Percentiles rank a stretch among this genome's conserved stretches.
Evolutionary conservation across 2,113 vertebrate species (phyloP).

Genomic region (Okapia johnstoni): DNA sequence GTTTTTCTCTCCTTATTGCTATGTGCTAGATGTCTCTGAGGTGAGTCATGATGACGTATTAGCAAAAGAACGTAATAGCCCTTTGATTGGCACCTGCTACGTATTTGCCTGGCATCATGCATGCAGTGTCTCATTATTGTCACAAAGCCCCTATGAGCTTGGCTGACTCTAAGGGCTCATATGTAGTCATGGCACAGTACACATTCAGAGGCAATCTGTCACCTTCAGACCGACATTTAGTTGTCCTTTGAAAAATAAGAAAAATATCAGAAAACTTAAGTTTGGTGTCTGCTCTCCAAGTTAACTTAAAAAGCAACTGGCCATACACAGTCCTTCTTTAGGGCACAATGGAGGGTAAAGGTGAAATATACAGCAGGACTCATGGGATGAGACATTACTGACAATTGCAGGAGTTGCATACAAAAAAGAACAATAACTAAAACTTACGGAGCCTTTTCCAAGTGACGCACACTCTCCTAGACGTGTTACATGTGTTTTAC

Average conservation of each 20-base stretch:
- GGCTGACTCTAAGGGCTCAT: background rate
- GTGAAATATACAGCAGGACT: background rate
- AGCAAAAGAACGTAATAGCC: background rate
- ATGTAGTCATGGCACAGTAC: background rate
- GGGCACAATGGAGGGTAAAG: background rate
- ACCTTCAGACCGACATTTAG: background rate
- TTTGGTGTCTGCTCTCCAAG: background rate
- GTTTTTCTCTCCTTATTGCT: background rate
- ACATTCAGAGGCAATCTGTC: background rate
- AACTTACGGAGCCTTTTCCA: background rate
- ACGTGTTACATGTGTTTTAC: accelerated
- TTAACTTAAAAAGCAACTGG: background rate
- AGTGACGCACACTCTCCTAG: no score
- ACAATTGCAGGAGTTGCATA: background rate
- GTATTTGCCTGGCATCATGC: background rate
- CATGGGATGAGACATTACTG: background rate
- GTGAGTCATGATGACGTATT: background rate
- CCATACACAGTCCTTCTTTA: background rate
- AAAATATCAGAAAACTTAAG: background rate
- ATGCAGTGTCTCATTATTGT: background rate
- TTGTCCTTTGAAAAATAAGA: background rate
- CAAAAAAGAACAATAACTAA: background rate
- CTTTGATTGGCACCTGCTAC: background rate
- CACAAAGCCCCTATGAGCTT: background rate
- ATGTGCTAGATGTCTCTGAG: background rate